Evolutionary conservation across 2,797 vertebrate genomes (phyloP), one percentile per base, ranked within the genome.

Genomic region (Tokudaia muenninki): DNA sequence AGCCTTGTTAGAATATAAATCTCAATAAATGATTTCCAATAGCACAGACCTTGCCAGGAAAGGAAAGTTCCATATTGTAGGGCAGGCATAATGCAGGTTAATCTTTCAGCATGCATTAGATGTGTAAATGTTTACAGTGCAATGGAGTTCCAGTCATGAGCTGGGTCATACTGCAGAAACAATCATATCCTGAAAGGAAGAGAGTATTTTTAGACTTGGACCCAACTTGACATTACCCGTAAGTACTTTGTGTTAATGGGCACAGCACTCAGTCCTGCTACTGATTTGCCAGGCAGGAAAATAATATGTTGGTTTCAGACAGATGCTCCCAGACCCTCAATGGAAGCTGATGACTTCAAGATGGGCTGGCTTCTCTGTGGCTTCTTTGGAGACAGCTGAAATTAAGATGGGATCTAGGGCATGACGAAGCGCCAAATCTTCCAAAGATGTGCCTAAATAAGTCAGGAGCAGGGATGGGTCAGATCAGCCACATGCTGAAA

Each of bases 1-100:
- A 47, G 67, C 26, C 47, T 79, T 94, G 78, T 89, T 92, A 97
- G 63, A 91, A 96, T 86, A 96, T 93, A 97, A 97, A 98, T 97
- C 96, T 95, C 95, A 78, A 92, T 93, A 95, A 97, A 95, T 87
- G 92, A 94, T 97, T 97, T 97, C 96, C 97, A 95, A 97, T 97
- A 96, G 75, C 81, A 96, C 74, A 77, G 47, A 55, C 70, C 84
- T 95, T 95, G 94, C 97, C 97, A 97, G 94, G 87, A 97, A 97
- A 97, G 94, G 90, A 97, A 97, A 91, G 59, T 80, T 92, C 86
- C 93, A 95, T 81, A 86, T 80, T 87, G 41, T 57, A 92, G 65
- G 77, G 91, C 5, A 0, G 50, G 63, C 87, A 91, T 93, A 95
- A 96, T 81, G 94, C 4, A 96, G 93, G 95, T 97, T 96, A 96